Evolutionary conservation across 2,113 vertebrate genomes (phyloP).

Genomic region (Emydocephalus ijimae): DNA sequence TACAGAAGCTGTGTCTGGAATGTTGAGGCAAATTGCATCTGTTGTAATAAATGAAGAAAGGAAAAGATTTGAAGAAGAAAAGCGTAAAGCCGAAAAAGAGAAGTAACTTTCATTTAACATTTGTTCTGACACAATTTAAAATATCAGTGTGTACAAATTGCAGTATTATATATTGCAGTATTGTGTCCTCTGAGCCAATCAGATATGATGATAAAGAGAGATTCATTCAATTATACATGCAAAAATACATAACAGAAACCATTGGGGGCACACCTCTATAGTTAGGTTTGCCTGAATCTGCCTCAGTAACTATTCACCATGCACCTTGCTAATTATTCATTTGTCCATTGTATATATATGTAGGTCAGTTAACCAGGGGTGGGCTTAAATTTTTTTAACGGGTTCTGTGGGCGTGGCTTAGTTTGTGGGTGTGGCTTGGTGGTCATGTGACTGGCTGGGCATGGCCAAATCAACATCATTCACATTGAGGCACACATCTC

Average conservation of each 20-base stretch:
- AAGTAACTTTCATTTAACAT: slow-evolving; percentile 65
- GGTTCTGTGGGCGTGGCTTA: no score
- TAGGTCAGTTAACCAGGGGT: not conserved
- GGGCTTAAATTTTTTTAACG: no score
- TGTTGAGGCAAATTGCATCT: slow-evolving; percentile 70
- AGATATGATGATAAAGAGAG: not conserved
- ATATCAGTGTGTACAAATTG: fast-evolving
- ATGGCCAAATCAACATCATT: no score
- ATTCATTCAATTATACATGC: not conserved
- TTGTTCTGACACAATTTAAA: not conserved
- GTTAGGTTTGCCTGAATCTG: not conserved
- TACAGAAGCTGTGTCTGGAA: slow-evolving; percentile 67
- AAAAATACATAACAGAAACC: not conserved
- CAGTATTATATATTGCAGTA: not conserved
- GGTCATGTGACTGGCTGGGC: no score
- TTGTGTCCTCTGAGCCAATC: not conserved
- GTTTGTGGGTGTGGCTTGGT: no score
- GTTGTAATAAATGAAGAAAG: slow-evolving; percentile 67
- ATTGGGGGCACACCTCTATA: not conserved
- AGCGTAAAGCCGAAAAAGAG: slow-evolving; percentile 77
- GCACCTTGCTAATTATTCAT: not conserved
- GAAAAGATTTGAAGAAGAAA: slow-evolving; percentile 76
- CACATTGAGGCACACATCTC: no score
- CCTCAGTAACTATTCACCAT: no score
- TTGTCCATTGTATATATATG: not conserved